These are phyloP conservation scores for Latrodectus hesperus DNA, from an alignment of 2,888 invertebrate species.

Conservation along the genomic window DNA sequence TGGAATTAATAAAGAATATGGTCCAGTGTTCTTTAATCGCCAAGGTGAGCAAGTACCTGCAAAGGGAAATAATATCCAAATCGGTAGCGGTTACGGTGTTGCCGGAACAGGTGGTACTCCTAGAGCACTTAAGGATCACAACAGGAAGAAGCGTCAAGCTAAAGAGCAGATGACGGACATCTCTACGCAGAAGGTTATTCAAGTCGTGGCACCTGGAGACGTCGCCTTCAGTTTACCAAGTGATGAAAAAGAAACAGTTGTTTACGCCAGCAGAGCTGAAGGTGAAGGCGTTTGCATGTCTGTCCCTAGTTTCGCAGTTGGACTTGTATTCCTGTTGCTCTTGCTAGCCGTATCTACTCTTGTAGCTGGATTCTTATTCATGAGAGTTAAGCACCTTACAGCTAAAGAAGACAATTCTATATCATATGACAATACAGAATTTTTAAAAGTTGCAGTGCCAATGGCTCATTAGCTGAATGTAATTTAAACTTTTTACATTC, in stretches of 20 bases:
- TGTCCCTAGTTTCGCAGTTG: constrained; percentile 92
- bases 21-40: constrained; percentile 67
- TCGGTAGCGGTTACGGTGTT: constrained; percentile 54
- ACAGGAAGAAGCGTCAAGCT: constrained; percentile 72
- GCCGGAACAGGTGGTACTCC: constrained; percentile 83
- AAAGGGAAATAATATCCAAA: constrained; percentile 52
- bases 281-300: constrained; percentile 93
- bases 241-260: constrained; percentile 83
- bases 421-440: constrained; percentile 66
- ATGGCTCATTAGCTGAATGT: constrained; percentile 36
- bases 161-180: constrained; percentile 81
- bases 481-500: not conserved
- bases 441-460: constrained; percentile 65
- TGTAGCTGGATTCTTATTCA: constrained; percentile 93
- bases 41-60: constrained; percentile 65
- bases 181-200: constrained; percentile 75
- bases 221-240: constrained; percentile 83
- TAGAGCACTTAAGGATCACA: constrained; percentile 89
- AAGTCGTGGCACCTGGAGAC: constrained; percentile 77
- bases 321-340: constrained; percentile 90
- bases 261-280: constrained; percentile 75
- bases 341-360: constrained; percentile 91
- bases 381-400: constrained; percentile 82
- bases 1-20: constrained; percentile 48
- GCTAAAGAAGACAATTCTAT: constrained; percentile 65